Evolutionary conservation across 2,113 vertebrate genomes (phyloP).

Genomic region (Mungos mungo): DNA sequence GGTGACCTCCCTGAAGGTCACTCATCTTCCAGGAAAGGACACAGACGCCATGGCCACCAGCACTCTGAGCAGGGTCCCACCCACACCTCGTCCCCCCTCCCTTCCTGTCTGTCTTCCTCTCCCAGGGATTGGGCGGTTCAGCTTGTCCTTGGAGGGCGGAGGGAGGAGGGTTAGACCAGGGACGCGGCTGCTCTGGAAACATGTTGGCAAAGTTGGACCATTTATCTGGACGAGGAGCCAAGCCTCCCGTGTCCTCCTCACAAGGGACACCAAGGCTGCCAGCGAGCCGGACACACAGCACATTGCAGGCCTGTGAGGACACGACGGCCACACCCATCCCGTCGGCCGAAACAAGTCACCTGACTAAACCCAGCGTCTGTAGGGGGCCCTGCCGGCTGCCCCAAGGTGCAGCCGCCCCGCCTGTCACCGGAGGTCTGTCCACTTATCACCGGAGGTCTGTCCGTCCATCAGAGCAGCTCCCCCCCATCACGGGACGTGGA

Average conservation of each 20-base stretch:
- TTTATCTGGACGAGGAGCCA: too few relatives aligned
- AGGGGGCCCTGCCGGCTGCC: accelerated
- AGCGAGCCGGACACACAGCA: neutral
- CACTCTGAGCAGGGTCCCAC: neutral
- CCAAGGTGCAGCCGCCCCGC: too few relatives aligned
- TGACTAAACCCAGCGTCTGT: neutral
- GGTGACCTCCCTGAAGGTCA: neutral
- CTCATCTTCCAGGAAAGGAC: neutral
- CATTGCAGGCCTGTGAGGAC: accelerated
- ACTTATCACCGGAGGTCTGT: too few relatives aligned
- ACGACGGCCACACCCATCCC: accelerated
- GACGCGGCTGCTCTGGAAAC: too few relatives aligned
- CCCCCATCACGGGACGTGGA: accelerated
- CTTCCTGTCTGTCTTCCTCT: too few relatives aligned
- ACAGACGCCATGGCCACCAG: accelerated
- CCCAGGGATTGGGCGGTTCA: neutral
- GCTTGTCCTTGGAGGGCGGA: too few relatives aligned
- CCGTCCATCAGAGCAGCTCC: too few relatives aligned
- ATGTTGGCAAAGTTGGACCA: neutral
- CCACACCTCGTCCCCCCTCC: neutral
- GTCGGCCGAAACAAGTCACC: neutral
- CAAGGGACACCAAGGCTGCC: neutral
- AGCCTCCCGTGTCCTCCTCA: neutral
- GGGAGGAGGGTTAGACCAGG: too few relatives aligned
- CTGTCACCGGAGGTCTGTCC: too few relatives aligned